Evolutionary conservation across 2,888 invertebrate species (phyloP).

Genomic region (Helicoverpa assulta): DNA sequence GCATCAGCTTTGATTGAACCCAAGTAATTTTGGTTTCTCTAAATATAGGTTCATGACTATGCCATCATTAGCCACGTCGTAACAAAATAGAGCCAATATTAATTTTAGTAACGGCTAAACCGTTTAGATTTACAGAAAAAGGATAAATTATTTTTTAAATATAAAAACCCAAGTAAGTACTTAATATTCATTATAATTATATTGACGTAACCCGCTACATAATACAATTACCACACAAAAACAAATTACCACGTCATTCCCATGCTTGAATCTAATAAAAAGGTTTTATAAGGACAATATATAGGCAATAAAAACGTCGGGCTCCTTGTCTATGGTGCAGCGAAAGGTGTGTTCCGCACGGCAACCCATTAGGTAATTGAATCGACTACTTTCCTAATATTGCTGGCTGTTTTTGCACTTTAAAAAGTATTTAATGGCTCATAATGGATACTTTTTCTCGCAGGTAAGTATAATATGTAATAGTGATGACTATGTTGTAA

Average conservation of each 20-base stretch:
- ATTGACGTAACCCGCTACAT: not conserved
- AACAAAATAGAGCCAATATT: no score
- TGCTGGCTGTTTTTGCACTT: constrained; percentile 1
- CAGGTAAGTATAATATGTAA: no score
- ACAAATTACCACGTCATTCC: not conserved
- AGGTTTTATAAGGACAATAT: not conserved
- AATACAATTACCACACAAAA: not conserved
- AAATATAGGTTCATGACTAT: no score
- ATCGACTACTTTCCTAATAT: constrained; percentile 24
- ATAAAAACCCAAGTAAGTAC: no score
- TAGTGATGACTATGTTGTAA: no score
- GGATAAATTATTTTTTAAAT: no score
- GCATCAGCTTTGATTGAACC: no score
- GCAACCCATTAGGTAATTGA: constrained; percentile 61
- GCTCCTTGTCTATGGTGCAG: constrained; percentile 43
- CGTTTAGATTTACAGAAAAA: no score
- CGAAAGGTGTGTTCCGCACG: constrained; percentile 53
- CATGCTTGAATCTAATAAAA: not conserved
- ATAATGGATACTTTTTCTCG: not conserved
- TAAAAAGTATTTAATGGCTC: not conserved
- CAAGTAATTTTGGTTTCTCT: no score
- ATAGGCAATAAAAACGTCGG: not conserved
- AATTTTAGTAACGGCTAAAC: no score
- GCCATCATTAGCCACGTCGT: no score
- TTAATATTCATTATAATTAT: no score